A percentile compares a stretch with the other conserved stretches of the same genome.
These are phyloP conservation scores for Cottoperca gobio DNA, from an alignment of 2,797 vertebrate species.

Conservation along the genomic window DNA sequence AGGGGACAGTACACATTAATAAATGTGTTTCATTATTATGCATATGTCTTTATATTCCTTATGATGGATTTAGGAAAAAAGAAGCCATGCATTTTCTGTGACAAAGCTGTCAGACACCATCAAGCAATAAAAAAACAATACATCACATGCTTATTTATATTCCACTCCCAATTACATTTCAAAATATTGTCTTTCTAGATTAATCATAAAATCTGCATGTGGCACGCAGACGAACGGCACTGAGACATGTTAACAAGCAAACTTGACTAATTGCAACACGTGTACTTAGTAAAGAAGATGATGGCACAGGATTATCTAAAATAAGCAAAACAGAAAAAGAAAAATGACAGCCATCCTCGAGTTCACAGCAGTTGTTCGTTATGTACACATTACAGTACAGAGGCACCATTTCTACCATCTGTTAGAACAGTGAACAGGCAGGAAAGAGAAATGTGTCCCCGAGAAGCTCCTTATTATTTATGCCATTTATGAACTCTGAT, in stretches of 20 bases:
- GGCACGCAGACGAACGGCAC: slow-evolving; percentile 53
- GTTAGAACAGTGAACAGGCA: slow-evolving; percentile 20
- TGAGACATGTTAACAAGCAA: slow-evolving; percentile 60
- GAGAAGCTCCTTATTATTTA: slow-evolving; percentile 15
- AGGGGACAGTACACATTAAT: slow-evolving; percentile 86
- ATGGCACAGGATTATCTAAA: slow-evolving; percentile 66
- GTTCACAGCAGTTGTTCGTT: slow-evolving; percentile 39
- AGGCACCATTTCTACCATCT: slow-evolving; percentile 37
- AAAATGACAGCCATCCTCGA: slow-evolving; percentile 51
- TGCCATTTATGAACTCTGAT: slow-evolving; percentile 14
- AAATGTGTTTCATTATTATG: slow-evolving; percentile 88
- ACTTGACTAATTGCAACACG: slow-evolving; percentile 66
- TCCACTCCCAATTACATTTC: slow-evolving; percentile 78
- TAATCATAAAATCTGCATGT: slow-evolving; percentile 83
- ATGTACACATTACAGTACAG: slow-evolving; percentile 43
- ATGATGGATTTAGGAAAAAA: slow-evolving; percentile 85
- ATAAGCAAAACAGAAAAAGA: slow-evolving; percentile 64
- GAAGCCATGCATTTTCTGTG: slow-evolving; percentile 82
- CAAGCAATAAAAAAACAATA: slow-evolving; percentile 84
- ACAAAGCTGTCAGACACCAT: slow-evolving; percentile 80
- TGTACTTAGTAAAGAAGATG: slow-evolving; percentile 53
- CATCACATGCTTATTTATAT: slow-evolving; percentile 86
- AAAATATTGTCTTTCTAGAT: slow-evolving; percentile 83
- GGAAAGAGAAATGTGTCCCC: slow-evolving; percentile 22
- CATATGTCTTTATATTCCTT: slow-evolving; percentile 85